Evolutionary conservation across 2,888 invertebrate genomes (phyloP).

Genomic region (Cordylochernes scorpioides): DNA sequence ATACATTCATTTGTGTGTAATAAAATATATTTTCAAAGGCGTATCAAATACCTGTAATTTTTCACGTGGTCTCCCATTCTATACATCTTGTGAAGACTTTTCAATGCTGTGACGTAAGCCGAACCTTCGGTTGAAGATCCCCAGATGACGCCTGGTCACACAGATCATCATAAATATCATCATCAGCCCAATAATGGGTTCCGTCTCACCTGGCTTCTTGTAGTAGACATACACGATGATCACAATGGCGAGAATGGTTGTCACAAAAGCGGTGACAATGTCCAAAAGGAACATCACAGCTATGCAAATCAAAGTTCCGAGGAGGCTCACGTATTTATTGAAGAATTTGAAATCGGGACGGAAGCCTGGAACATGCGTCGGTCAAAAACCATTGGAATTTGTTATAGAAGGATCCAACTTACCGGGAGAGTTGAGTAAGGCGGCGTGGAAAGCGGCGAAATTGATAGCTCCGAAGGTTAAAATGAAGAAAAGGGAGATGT

Average conservation of each 20-base stretch:
- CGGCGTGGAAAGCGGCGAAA: conserved; percentile 81
- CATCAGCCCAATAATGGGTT: no score
- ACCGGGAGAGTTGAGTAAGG: conserved; percentile 38
- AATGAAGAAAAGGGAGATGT: conserved; percentile 77
- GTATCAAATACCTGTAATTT: conserved; percentile 57
- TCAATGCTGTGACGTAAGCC: conserved; percentile 67
- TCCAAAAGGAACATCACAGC: conserved; percentile 29
- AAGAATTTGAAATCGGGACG: conserved; percentile 23
- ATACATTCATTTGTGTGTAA: no score
- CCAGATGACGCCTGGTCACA: conserved; percentile 95
- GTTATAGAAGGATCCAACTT: no score
- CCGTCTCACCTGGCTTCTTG: conserved; percentile 22
- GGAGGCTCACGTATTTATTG: conserved; percentile 21
- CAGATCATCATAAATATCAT: no score
- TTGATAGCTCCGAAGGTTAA: conserved; percentile 78
- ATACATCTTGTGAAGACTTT: conserved; percentile 57
- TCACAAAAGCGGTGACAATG: conserved; percentile 28
- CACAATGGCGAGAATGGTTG: conserved; percentile 21
- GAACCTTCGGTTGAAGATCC: conserved; percentile 90
- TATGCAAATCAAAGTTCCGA: conserved; percentile 23
- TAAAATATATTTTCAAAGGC: no score
- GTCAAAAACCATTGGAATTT: no score
- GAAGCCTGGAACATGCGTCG: conserved; percentile 21
- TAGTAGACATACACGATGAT: conserved; percentile 24
- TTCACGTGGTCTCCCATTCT: conserved; percentile 84